phyloP scores from a whole-genome alignment of 2,113 vertebrate species.

The Chinchilla lanigera region DNA sequence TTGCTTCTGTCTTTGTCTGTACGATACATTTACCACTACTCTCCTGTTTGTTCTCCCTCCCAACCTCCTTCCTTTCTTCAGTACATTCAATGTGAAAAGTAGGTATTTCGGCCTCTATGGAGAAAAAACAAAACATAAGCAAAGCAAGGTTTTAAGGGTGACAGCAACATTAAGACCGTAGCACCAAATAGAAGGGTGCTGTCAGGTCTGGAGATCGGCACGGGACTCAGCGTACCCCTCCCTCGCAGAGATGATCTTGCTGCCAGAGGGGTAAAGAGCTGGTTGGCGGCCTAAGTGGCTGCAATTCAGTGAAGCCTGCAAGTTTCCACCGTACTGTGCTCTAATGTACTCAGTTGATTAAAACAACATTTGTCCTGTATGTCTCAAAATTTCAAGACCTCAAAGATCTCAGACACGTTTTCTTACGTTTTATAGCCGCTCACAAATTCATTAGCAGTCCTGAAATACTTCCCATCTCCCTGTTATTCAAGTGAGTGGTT shows the following conservation, averaged over 20 bases:
- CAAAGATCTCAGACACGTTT: neutral
- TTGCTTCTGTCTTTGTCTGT: neutral
- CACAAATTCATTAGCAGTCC: neutral
- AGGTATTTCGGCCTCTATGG: neutral
- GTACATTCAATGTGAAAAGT: neutral
- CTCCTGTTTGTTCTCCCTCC: neutral
- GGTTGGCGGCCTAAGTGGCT: no score
- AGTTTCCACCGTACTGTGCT: neutral
- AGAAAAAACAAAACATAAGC: neutral
- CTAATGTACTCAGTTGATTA: neutral
- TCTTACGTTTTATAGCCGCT: neutral
- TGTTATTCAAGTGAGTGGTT: neutral
- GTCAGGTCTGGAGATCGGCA: rapidly evolving
- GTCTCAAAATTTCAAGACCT: neutral
- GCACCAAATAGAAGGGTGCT: neutral
- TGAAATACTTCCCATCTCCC: neutral
- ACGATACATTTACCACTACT: neutral
- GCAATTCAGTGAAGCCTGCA: neutral
- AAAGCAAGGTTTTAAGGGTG: neutral
- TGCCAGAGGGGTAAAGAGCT: neutral
- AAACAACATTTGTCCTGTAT: neutral
- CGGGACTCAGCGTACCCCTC: no score
- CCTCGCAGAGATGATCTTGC: neutral
- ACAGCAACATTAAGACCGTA: neutral
- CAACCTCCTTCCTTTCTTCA: neutral